Evolutionary conservation across 2,797 vertebrate species (phyloP).

Genomic region (Apodemus agrarius): DNA sequence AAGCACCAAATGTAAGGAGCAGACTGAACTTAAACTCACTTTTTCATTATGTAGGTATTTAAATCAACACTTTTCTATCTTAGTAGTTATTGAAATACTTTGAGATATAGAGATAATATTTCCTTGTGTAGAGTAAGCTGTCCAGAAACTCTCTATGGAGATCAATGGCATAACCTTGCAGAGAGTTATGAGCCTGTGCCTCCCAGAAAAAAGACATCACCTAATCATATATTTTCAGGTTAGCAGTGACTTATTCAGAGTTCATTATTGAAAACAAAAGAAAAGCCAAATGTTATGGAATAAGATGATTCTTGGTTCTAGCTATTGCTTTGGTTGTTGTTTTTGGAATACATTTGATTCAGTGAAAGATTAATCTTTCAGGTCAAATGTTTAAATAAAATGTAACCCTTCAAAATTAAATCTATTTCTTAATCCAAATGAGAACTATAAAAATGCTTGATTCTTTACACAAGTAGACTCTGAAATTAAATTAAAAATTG

Average conservation of each 20-base stretch:
- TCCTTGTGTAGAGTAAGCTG: no score
- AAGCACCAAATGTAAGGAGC: not conserved
- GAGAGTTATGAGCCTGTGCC: not conserved
- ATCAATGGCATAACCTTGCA: not conserved
- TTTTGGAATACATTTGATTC: not conserved
- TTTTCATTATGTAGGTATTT: not conserved
- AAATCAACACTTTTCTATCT: not conserved
- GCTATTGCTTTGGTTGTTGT: not conserved
- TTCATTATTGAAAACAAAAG: not conserved
- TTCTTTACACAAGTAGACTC: not conserved
- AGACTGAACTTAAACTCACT: not conserved
- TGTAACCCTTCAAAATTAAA: slow-evolving; percentile 11
- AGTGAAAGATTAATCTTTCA: not conserved
- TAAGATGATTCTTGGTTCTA: not conserved
- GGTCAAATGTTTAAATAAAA: not conserved
- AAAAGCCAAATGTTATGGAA: not conserved
- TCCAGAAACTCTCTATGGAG: no score
- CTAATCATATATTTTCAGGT: not conserved
- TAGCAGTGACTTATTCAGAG: not conserved
- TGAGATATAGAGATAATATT: not conserved
- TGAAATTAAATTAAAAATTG: not conserved
- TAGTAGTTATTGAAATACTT: not conserved
- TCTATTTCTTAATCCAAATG: not conserved
- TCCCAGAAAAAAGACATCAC: not conserved
- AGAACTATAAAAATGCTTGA: not conserved